phyloP scores from a whole-genome alignment of 2,888 invertebrate species.

The Nycteola revayana region DNA sequence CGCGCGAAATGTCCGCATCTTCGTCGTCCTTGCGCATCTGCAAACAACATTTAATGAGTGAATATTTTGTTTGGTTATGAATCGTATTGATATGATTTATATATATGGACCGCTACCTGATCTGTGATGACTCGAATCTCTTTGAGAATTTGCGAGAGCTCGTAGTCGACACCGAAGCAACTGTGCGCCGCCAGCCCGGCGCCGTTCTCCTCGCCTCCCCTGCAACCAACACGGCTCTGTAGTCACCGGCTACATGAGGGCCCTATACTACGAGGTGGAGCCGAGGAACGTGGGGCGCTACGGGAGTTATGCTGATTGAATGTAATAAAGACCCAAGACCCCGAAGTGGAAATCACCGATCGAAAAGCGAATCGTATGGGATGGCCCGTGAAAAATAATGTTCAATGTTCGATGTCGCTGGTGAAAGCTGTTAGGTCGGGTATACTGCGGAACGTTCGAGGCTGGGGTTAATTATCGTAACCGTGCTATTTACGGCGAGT shows the following conservation, averaged over 20 bases:
- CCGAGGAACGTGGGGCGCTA: conserved; percentile 75
- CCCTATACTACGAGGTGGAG: conserved; percentile 71
- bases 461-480: conserved; percentile 77
- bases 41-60: conserved; percentile 26
- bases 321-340: conserved; percentile 61
- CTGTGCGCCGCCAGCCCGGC: conserved; percentile 91
- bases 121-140: conserved; percentile 96
- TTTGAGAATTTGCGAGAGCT: conserved; percentile 96
- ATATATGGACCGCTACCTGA: conserved; percentile 78
- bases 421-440: conserved; percentile 68
- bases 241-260: conserved; percentile 67
- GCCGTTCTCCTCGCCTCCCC: conserved; percentile 84
- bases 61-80: not conserved
- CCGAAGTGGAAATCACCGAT: conserved; percentile 43
- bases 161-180: conserved; percentile 95
- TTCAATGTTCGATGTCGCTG: conserved; percentile 35
- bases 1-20: conserved; percentile 95
- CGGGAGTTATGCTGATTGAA: conserved; percentile 68
- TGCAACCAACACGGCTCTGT: conserved; percentile 67
- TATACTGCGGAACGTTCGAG: conserved; percentile 75
- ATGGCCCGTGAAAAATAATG: conserved; percentile 38
- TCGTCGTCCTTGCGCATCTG: conserved; percentile 97
- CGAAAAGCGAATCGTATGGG: conserved; percentile 24
- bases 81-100: too few relatives aligned
- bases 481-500: conserved; percentile 82